Percentiles rank a stretch among this genome's conserved stretches.
These are phyloP conservation scores for Thermophis baileyi DNA, from an alignment of 2,113 vertebrate genomes.

Conservation along the genomic window DNA sequence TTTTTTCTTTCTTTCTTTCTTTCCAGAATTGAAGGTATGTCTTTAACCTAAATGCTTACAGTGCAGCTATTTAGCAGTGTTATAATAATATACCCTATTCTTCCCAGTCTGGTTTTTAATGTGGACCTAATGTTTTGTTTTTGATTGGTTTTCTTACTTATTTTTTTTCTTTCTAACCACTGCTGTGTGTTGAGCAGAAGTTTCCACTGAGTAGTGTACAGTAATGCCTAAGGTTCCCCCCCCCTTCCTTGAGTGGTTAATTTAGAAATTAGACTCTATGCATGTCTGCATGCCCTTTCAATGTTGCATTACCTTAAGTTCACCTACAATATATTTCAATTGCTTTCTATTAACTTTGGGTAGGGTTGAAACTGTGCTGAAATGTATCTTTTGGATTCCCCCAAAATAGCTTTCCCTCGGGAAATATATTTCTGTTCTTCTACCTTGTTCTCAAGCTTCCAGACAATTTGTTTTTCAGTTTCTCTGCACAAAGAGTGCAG, in stretches of 20 bases:
- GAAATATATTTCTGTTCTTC: background rate
- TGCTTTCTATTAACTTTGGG: background rate
- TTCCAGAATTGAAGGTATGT: background rate
- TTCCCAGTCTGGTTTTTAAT: conserved; percentile 37
- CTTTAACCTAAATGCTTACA: background rate
- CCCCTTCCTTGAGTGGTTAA: conserved; percentile 34
- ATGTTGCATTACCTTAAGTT: conserved; percentile 24
- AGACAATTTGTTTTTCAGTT: background rate
- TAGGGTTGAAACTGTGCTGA: background rate
- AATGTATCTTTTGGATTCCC: background rate
- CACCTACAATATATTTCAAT: background rate
- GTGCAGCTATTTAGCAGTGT: conserved; percentile 7
- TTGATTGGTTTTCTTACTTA: conserved; percentile 31
- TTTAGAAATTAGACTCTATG: conserved; percentile 52
- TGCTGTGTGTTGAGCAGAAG: conserved; percentile 50
- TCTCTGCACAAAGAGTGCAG: no score
- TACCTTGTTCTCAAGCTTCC: background rate
- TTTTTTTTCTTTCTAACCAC: conserved; percentile 47
- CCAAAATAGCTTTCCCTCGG: background rate
- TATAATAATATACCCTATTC: conserved; percentile 42
- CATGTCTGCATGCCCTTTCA: conserved; percentile 35
- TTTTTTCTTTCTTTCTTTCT: background rate
- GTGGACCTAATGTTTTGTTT: conserved; percentile 47
- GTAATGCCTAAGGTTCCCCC: conserved; percentile 28
- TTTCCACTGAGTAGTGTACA: conserved; percentile 57